Evolutionary conservation across 2,113 vertebrate genomes (phyloP).

Genomic region (Phalacrocorax aristotelis): DNA sequence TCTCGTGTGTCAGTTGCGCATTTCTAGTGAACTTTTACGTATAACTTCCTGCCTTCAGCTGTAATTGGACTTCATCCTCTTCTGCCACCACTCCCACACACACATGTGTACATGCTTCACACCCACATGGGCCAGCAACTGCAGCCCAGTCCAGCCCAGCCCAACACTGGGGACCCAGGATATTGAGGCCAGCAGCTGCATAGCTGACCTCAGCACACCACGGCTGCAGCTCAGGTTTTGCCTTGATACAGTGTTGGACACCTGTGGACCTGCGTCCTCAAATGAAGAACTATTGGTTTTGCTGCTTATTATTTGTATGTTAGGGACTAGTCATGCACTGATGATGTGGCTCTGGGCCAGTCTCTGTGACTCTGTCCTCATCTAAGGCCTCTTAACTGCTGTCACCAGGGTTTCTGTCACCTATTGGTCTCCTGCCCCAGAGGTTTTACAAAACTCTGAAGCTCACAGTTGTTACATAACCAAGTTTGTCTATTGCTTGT

Average conservation of each 20-base stretch:
- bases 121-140: background rate
- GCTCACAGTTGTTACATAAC: background rate
- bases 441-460: background rate
- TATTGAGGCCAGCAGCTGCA: background rate
- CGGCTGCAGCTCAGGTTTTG: background rate
- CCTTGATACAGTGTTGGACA: background rate
- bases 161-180: background rate
- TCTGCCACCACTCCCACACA: background rate
- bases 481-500: background rate
- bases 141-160: background rate
- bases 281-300: background rate
- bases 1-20: background rate
- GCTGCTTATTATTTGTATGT: background rate
- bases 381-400: background rate
- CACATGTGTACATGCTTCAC: too few relatives aligned
- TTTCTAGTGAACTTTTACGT: background rate
- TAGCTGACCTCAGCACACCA: rapidly evolving
- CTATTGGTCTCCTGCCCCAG: background rate
- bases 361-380: background rate
- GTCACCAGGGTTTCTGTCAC: background rate
- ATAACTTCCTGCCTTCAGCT: background rate
- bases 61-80: background rate
- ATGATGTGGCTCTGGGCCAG: background rate
- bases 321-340: background rate
- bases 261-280: background rate